Base-by-base conservation (phyloP, 2,113 vertebrate species). In the Lophotis ruficrista region DNA sequence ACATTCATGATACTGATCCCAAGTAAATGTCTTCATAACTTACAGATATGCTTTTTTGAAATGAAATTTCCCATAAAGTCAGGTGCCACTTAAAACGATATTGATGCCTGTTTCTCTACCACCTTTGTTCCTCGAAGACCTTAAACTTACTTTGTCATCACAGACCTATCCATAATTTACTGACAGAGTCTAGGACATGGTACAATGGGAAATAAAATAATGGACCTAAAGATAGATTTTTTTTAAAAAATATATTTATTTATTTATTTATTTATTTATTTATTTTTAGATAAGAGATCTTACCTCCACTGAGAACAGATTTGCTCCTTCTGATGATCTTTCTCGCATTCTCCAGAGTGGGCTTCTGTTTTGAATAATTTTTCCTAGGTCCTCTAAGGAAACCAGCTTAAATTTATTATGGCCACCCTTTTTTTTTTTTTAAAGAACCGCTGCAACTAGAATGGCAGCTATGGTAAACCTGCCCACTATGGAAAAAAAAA, bases 41-140 rank as follows among this genome's bases (percentile, higher is more conserved):
- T 96, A 92, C 37, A 62, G 91, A 56, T 83, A 53, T 0, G 14
- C 43, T 62, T 88, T 93, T 87, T 33, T 75, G 33, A 90, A 95
- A 77, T 82, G 28, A 93, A 82, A 91, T 96, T 69, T 94, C 53
- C 66, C 31, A 10, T 91, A 33, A 83, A 88, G 88, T 90, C 79
- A 93, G 28, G 24, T 87, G 78, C 35, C 80, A 93, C 47, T 82
- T 92, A 85, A 88, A 91, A 66, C 25, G 82, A 78, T 88, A 93
- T 90, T 81, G 75, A 88, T 92, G 69, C 41, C 57, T 64, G 5
- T 60, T 92, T 89, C 77, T 91, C 51, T 48, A 20, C 45, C 76
- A 94, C 56, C 56, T 95, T 92, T 92, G 31, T 87, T 94, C 80
- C 47, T 91, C 76, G 45, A 94, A 91, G 80, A 91, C 48, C 72